Evolutionary conservation across 2,113 vertebrate genomes (phyloP), one percentile per base, ranked within the genome.

Genomic region (Columba janthina): DNA sequence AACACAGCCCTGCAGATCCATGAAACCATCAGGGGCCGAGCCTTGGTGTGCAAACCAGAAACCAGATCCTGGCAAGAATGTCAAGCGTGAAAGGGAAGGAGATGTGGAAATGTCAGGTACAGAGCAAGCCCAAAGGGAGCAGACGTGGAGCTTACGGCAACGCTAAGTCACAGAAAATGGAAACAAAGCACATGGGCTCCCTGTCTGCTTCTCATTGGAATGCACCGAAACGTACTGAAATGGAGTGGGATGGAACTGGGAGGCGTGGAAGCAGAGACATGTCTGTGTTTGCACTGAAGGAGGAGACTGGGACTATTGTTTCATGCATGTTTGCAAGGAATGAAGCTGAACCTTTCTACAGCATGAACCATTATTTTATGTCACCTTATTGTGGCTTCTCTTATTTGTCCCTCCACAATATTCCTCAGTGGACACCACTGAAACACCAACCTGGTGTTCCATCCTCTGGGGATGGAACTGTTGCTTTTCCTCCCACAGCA

Each of bases 111-210:
- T 38, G 6, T 2, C 81, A 31, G 62, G 64, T 32, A 21, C 25
- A 40, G 44, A 54, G 12, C 51, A 12, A 70, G 36, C 13, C 60
- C 11, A 4, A 17, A 21, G 6, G 10, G 77, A 70, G 36, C 5
- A 0, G 9, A 16, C 20, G 18, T 2, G 1, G 54, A 65, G 70
- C 25, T 67, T 26, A 38, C 15, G 2, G 44, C 29, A n/a, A 9
- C 3, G 1, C 51, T 6, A 4, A 50, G 5, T 6, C 1, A 0
- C 28, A 2, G 1, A 46, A 79, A 79, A 62, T 10, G 44, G 61
- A 57, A 46, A 18, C 6, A 0, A 10, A 50, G 16, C 0, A 0
- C 1, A 2, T 31, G 42, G 50, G 46, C 4, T 76, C 72, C 66
- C 20, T 61, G 24, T 31, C 64, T 79, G 17, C 18, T 72, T 54